Base-by-base conservation (phyloP, 2,888 invertebrate genomes). In the Amblyjoppa proteus region DNA sequence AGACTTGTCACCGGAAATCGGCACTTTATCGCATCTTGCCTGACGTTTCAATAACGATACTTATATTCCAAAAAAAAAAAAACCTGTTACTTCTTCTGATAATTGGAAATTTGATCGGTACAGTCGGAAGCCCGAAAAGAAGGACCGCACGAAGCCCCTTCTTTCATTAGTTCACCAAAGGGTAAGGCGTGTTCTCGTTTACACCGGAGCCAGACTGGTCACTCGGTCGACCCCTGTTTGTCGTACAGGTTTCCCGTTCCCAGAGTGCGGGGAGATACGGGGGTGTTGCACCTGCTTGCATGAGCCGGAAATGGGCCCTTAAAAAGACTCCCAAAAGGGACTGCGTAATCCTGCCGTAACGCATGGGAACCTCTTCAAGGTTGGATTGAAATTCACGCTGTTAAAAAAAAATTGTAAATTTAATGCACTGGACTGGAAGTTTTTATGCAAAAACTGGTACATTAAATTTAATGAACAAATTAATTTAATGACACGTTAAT, bases 271-370 rank as follows among this genome's bases (percentile, higher is more conserved):
- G 34, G 58, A 77, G 51, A 53, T 31, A 75, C 53, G 77, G 84
- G 81, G 75, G 73, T 82, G 87, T 68, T 86, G 89, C 92, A 91
- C 91, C 92, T 92, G 91, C 88, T 86, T 74, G 68, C 58, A 79
- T 86, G 58, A 49, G 78, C 89, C 90, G 92, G 92, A 92, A 92
- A 88, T 88, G 87, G 85, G 70, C 90, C 87, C 90, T 41, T 92
- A 91, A 89, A 79, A 79, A 75, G 87, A 84, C 74, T 75, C 87
- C 87, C 78, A 88, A 89, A 88, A 88, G 86, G 87, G 87, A 81
- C 88, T 87, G 73, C 61, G 38, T 31, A 61, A 56, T 51, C 25
- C 79, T 38, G 41, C 66, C 9, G 41, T 41, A 78, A 81, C 71
- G 53, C 45, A 45, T 49, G 13, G 31, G 13, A 75, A 58, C 45